Evolutionary conservation across 2,113 vertebrate genomes (phyloP), one percentile per base, ranked within the genome.

Genomic region (Serinus canaria): DNA sequence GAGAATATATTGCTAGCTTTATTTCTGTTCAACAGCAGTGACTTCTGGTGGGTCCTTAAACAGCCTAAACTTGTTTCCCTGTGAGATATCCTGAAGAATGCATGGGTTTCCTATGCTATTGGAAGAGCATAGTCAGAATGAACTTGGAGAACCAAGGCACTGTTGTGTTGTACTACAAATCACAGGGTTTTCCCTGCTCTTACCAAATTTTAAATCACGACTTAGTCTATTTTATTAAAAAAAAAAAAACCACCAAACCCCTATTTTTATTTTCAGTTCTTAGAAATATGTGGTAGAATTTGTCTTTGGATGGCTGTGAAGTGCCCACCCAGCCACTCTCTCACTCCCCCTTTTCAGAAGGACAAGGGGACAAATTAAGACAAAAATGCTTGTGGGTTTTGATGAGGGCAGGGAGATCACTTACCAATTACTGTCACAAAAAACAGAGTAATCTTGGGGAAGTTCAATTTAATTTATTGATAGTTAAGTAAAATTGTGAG

Each of bases 381-480:
- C 1, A 2, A 39, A 76, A 87, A 78, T 43, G 8, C 17, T 52
- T 5, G 1, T 60, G 20, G 17, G 18, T 60, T 4, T 9, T 0
- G 1, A 37, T 60, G 49, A 70, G 28, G 18, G 44, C 12, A 22
- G 20, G 24, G 31, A 63, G 9, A 33, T 74, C 1, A 2, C 30
- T 85, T 43, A 11, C 16, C 13, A 63, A 2, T 56, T 69, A 74
- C 59, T 59, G 14, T 64, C 44, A 50, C 24, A 79, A 74, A 78
- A 84, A 6, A 8, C 1, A 3, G 25, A 43, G 6, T 55, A 17
- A 24, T 8, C 9, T 22, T 69, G 25, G 10, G 17, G 15, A 55
- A 55, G 70, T 55, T 64, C 43, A 37, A 35, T 59, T 81, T 50
- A 19, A 56, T 43, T 56, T 60, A 20, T 46, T 13, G 23, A 23